phyloP scores from a whole-genome alignment of 2,888 invertebrate genomes.

The Pristionchus fissidentatus region DNA sequence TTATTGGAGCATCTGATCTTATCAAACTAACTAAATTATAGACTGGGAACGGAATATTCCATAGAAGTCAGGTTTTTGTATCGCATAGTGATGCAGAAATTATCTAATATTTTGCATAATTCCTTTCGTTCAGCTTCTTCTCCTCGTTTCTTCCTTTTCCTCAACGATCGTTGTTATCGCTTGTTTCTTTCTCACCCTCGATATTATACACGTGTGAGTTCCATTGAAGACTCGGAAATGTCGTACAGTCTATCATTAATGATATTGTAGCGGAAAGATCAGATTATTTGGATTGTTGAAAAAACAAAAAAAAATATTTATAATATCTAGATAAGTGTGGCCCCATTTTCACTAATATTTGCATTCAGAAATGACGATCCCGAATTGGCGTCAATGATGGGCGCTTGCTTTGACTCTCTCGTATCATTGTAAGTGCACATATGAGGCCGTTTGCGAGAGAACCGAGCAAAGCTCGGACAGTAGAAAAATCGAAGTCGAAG shows the following conservation, averaged over 20 bases:
- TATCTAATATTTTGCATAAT: too few relatives aligned
- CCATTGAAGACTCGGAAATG: too few relatives aligned
- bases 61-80: background rate
- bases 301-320: too few relatives aligned
- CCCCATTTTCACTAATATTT: too few relatives aligned
- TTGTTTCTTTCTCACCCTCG: background rate
- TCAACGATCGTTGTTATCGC: background rate
- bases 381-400: background rate
- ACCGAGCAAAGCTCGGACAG: too few relatives aligned
- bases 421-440: background rate
- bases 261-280: background rate
- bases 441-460: too few relatives aligned
- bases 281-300: background rate
- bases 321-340: too few relatives aligned
- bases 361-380: background rate
- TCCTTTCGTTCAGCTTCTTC: background rate
- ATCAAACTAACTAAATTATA: too few relatives aligned
- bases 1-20: too few relatives aligned
- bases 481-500: too few relatives aligned
- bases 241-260: background rate
- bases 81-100: too few relatives aligned
- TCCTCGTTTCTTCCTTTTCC: slow-evolving; percentile 5
- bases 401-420: slow-evolving; percentile 3
- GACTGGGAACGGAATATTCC: too few relatives aligned
- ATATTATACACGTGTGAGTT: background rate